phyloP scores from a whole-genome alignment of 2,113 vertebrate species.

The Sarotherodon lohbergeri region DNA sequence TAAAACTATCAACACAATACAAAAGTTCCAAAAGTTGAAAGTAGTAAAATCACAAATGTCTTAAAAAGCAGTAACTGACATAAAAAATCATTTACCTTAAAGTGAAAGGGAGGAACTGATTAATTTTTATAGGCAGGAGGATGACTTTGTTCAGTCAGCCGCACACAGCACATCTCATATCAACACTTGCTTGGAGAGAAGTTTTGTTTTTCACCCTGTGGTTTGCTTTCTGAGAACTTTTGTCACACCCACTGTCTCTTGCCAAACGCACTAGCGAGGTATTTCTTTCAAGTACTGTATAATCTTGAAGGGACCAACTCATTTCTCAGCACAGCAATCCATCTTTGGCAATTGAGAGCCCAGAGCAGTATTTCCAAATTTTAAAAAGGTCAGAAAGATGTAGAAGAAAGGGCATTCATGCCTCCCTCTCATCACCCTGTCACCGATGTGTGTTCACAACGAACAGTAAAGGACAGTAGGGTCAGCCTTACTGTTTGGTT shows the following conservation, averaged over 20 bases:
- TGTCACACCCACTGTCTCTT: not conserved
- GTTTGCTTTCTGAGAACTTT: not conserved
- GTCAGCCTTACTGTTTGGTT: slow-evolving; percentile 55
- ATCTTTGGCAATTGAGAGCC: slow-evolving; percentile 3
- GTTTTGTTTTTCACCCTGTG: not conserved
- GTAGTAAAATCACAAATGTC: not conserved
- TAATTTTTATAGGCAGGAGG: not conserved
- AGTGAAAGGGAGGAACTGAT: not conserved
- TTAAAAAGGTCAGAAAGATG: slow-evolving; percentile 59
- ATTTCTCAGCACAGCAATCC: not conserved
- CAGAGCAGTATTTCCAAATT: slow-evolving; percentile 29
- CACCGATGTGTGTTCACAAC: slow-evolving; percentile 26
- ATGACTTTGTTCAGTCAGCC: not conserved
- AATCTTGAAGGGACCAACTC: not conserved
- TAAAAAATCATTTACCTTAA: not conserved
- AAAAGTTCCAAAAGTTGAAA: not conserved
- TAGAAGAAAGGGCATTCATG: not conserved
- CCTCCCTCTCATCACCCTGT: slow-evolving; percentile 32
- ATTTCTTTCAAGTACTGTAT: slow-evolving; percentile 7
- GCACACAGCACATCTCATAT: not conserved
- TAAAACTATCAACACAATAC: not conserved
- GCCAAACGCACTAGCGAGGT: not conserved
- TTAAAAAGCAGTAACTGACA: not conserved
- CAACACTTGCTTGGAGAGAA: not conserved
- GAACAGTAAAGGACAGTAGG: not conserved